Base-by-base conservation (phyloP, 2,888 invertebrate genomes). In the Drosophila vallismaia region DNA sequence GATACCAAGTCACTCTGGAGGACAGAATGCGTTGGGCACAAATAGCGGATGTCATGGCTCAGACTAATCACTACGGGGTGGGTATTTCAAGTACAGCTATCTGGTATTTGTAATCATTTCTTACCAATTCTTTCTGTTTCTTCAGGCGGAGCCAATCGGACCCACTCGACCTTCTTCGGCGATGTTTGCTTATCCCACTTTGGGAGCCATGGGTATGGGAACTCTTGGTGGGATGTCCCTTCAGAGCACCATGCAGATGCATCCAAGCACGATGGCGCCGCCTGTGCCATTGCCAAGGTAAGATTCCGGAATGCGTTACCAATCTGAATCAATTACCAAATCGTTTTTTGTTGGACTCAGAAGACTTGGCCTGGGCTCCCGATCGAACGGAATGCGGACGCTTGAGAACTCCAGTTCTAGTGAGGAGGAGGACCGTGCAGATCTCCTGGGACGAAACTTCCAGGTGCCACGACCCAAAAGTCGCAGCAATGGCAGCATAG, bases 1-100 rank as follows among this genome's bases (percentile, higher is more conserved):
- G 96, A 0, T 97, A 96, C 86, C 90, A 94, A 92, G 94, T 96
- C 6, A 95, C 96, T 0, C 86, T 96, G 70, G 96, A 97, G 90
- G 97, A 97, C 86, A 93, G 96, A 42, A 93, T 96, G 93, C 92
- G 96, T 36, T 97, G 97, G 97, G 97, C 97, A 0, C 97, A 97
- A 85, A 95, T 97, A 53, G 96, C 96, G 0, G 97, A 97, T 88
- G 96, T 96, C 0, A 96, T 97, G 95, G 95, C 96, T 0, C 95
- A 96, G 79, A 95, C 96, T 0, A 96, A 95, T 88, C 95, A 97
- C 79, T 97, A 97, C 88, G 96, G 95, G 86, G 96, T 97, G 91
- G 94, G 94, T n/a, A 2, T 2, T 46, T 1, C 19, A 19, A 1
- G 2, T 3, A 19, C 3, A 7, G 14, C n/a, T 24, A 0, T 0